These are phyloP conservation scores for Ondatra zibethicus DNA, from an alignment of 2,113 vertebrate species.

Conservation along the genomic window DNA sequence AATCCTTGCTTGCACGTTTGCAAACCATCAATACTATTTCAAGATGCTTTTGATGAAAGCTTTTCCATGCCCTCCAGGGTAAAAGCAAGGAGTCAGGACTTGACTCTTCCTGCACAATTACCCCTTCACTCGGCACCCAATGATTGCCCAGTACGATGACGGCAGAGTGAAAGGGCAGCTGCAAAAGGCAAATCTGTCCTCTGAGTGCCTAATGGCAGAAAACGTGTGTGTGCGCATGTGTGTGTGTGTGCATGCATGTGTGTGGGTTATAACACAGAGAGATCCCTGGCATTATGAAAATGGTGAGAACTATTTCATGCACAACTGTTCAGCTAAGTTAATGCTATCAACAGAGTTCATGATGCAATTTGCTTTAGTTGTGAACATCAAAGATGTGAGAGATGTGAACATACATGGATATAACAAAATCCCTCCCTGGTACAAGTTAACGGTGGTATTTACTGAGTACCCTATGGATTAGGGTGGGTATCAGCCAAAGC, in stretches of 20 bases:
- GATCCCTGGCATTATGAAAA: background rate
- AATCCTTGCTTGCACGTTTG: constrained; percentile 22
- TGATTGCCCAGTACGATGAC: background rate
- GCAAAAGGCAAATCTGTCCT: constrained; percentile 40
- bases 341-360: constrained; percentile 43
- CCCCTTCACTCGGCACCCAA: background rate
- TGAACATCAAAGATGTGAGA: constrained; percentile 36
- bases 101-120: constrained; percentile 54
- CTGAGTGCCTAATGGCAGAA: constrained; percentile 37
- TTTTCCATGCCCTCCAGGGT: background rate
- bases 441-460: background rate
- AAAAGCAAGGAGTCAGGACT: constrained; percentile 50
- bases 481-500: background rate
- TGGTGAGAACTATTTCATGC: background rate
- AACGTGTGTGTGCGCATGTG: background rate
- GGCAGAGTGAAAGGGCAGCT: constrained; percentile 28
- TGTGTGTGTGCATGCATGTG: background rate
- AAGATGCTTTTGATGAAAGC: constrained; percentile 49
- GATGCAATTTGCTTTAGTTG: constrained; percentile 40
- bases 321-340: background rate
- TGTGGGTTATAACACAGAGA: background rate
- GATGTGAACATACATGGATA: background rate
- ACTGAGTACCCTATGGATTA: background rate
- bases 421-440: background rate
- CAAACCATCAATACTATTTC: constrained; percentile 44